A percentile compares a stretch with the other conserved stretches of the same genome.
Evolutionary conservation across 2,888 invertebrate genomes (phyloP).

Genomic region (Oasisia sp.): DNA sequence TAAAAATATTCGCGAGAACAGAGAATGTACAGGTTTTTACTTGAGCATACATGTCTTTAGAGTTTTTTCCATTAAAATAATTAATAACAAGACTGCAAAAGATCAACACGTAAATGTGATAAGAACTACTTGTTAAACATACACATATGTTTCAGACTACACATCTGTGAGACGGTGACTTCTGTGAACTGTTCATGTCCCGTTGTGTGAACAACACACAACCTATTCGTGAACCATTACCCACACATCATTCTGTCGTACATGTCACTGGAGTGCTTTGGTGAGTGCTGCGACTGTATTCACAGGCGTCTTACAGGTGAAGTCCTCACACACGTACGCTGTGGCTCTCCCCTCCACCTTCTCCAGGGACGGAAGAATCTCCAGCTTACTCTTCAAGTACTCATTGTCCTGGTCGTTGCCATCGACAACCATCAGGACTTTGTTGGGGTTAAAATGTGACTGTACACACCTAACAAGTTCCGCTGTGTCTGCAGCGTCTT

Average conservation of each 20-base stretch:
- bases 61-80: background rate
- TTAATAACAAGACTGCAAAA: background rate
- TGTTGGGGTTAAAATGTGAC: slow-evolving; percentile 75
- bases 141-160: background rate
- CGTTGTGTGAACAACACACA: too few species aligned
- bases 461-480: slow-evolving; percentile 76
- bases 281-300: slow-evolving; percentile 69
- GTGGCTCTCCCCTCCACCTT: slow-evolving; percentile 74
- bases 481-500: slow-evolving; percentile 74
- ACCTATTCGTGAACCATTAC: too few species aligned
- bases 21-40: slow-evolving; percentile 67
- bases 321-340: slow-evolving; percentile 83
- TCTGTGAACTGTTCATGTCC: too few species aligned
- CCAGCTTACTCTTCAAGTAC: slow-evolving; percentile 65
- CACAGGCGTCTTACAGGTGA: slow-evolving; percentile 80
- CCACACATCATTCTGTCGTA: too few species aligned
- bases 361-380: slow-evolving; percentile 57
- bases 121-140: background rate
- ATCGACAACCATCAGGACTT: slow-evolving; percentile 73
- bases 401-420: slow-evolving; percentile 51
- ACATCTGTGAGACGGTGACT: too few species aligned
- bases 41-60: background rate
- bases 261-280: background rate
- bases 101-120: background rate
- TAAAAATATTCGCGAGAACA: background rate